Percentiles rank a stretch among this genome's conserved stretches.
Conservation (phyloP, 2,113 vertebrate genomes). For the Callocephalon fimbriatum region DNA sequence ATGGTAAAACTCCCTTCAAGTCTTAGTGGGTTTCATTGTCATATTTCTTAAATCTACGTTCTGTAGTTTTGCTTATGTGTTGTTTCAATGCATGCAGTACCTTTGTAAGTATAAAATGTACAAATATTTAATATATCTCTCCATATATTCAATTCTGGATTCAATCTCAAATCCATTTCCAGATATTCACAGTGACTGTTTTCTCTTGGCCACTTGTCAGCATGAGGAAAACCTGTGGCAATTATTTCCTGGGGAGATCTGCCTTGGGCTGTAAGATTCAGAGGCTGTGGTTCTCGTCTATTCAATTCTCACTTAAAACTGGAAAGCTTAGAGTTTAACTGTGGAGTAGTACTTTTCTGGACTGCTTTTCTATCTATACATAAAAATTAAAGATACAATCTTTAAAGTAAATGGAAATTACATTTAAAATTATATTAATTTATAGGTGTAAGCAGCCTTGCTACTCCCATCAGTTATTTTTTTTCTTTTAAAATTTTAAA, state of each 20-base stretch:
- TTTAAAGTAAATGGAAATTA: not conserved
- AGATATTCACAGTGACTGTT: not conserved
- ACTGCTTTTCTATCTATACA: not conserved
- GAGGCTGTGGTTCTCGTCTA: not conserved
- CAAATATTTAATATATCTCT: not conserved
- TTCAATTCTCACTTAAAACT: not conserved
- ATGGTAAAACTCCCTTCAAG: not conserved
- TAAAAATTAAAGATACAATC: not conserved
- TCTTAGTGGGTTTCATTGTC: not conserved
- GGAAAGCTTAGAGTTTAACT: not conserved
- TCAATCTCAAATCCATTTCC: not conserved
- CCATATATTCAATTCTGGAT: not conserved
- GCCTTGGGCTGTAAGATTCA: not conserved
- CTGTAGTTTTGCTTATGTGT: not conserved
- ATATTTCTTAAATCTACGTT: not conserved
- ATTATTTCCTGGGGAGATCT: conserved; percentile 10
- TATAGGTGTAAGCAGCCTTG: not conserved
- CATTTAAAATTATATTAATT: not conserved
- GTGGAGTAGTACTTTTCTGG: not conserved
- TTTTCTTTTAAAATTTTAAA: not conserved
- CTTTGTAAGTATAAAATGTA: not conserved
- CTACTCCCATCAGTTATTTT: not conserved
- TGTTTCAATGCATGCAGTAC: not conserved
- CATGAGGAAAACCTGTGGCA: not conserved
- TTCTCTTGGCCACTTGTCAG: not conserved